phyloP scores from a whole-genome alignment of 2,113 vertebrate genomes.

The Plestiodon gilberti region DNA sequence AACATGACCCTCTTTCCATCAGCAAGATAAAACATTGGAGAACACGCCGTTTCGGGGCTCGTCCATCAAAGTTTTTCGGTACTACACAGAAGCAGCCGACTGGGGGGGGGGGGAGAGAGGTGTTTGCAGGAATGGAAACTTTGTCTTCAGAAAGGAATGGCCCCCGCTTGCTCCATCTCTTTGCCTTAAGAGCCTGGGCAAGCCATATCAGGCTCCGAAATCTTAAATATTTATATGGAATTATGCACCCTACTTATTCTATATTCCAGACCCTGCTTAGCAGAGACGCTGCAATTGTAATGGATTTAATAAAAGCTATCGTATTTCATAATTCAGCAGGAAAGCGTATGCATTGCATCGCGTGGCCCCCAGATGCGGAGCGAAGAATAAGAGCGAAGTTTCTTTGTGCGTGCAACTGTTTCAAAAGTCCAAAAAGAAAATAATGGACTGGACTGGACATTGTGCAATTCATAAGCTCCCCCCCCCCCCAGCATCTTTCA shows the following conservation, averaged over 20 bases:
- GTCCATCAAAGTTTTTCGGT: not conserved
- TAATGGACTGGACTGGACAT: not conserved
- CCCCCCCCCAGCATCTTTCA: not conserved
- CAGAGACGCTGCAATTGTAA: constrained; percentile 68
- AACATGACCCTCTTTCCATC: not conserved
- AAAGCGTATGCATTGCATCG: constrained; percentile 63
- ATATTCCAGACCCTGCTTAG: constrained; percentile 73
- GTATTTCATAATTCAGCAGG: constrained; percentile 75
- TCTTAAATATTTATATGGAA: constrained; percentile 83
- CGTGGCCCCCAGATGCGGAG: constrained; percentile 58
- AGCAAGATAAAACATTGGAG: not conserved
- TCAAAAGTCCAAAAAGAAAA: constrained; percentile 51
- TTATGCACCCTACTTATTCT: constrained; percentile 80
- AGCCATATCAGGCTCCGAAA: constrained; percentile 67
- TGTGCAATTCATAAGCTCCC: not conserved
- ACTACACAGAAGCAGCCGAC: too few relatives aligned
- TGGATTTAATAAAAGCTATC: constrained; percentile 73
- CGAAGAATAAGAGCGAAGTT: constrained; percentile 78
- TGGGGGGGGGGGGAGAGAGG: too few relatives aligned
- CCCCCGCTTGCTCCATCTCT: constrained; percentile 50
- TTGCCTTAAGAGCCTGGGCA: constrained; percentile 67
- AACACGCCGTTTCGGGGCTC: too few relatives aligned
- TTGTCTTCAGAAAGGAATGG: constrained; percentile 40
- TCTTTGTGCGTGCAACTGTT: constrained; percentile 55
- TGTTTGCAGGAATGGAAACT: constrained; percentile 28